Conservation (phyloP, 2,888 invertebrate species). For the Nomada hirtipes region DNA sequence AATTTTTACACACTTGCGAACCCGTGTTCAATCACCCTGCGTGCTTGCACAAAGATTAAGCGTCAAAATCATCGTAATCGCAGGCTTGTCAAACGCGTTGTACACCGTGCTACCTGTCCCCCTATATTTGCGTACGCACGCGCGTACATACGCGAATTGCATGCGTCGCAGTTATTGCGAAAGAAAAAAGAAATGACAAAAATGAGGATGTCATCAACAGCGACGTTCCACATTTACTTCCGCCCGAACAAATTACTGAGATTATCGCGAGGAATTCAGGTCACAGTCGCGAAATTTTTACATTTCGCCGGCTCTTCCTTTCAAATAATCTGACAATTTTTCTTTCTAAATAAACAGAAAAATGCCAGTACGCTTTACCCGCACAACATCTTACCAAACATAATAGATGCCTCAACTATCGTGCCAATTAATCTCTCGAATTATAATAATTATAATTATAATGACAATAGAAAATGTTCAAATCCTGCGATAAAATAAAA, state of each 20-base stretch:
- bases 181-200: slow-evolving; percentile 13
- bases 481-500: too few relatives aligned
- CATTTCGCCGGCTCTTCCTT: neutral
- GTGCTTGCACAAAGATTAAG: slow-evolving; percentile 35
- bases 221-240: slow-evolving; percentile 33
- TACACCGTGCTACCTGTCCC: slow-evolving; percentile 5
- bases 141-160: slow-evolving; percentile 12
- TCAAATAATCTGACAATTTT: too few relatives aligned
- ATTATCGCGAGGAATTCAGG: slow-evolving; percentile 37
- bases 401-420: too few relatives aligned
- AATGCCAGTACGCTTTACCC: too few relatives aligned
- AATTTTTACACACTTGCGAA: neutral
- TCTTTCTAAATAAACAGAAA: too few relatives aligned
- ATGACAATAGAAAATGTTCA: too few relatives aligned
- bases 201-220: slow-evolving; percentile 38
- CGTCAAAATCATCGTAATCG: slow-evolving; percentile 48
- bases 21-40: slow-evolving; percentile 21
- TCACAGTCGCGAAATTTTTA: slow-evolving; percentile 12
- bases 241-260: slow-evolving; percentile 30
- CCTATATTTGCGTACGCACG: slow-evolving; percentile 23
- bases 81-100: slow-evolving; percentile 5
- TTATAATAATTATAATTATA: too few relatives aligned
- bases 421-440: too few relatives aligned
- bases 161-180: slow-evolving; percentile 12
- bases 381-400: too few relatives aligned